Evolutionary conservation across 2,113 vertebrate genomes (phyloP).

Genomic region (Copsychus sechellarum): DNA sequence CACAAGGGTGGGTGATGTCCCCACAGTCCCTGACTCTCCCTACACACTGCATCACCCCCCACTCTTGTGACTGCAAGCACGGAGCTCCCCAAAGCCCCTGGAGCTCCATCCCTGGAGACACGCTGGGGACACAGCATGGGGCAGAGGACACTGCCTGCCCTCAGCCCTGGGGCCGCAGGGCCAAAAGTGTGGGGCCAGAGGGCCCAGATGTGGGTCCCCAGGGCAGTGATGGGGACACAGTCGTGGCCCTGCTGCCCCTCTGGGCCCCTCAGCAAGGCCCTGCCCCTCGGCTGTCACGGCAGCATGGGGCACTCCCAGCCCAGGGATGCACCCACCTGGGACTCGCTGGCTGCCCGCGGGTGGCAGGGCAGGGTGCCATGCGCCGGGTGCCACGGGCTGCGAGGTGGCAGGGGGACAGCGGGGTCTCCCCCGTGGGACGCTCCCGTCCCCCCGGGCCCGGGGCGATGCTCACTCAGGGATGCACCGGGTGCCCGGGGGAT

Average conservation of each 20-base stretch:
- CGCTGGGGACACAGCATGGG: background rate
- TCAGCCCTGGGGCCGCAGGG: background rate
- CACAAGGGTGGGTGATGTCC: background rate
- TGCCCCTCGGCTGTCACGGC: background rate
- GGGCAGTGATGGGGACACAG: background rate
- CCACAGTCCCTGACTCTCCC: background rate
- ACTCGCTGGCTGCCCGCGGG: background rate
- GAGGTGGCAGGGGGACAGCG: background rate
- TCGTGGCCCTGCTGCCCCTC: background rate
- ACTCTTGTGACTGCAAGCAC: background rate
- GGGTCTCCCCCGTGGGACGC: background rate
- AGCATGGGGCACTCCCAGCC: background rate
- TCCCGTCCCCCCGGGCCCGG: background rate
- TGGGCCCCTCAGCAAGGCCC: background rate
- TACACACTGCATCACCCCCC: background rate
- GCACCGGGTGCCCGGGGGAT: background rate
- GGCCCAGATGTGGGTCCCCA: too few relatives aligned
- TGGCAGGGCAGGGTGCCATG: background rate
- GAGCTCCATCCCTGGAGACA: background rate
- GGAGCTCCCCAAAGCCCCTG: background rate
- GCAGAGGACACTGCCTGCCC: accelerated
- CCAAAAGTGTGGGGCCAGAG: background rate
- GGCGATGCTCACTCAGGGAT: background rate
- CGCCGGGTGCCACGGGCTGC: background rate
- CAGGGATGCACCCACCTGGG: background rate